These are phyloP conservation scores for Drosophila burlai DNA, from an alignment of 1,140 invertebrate species.

Conservation along the genomic window DNA sequence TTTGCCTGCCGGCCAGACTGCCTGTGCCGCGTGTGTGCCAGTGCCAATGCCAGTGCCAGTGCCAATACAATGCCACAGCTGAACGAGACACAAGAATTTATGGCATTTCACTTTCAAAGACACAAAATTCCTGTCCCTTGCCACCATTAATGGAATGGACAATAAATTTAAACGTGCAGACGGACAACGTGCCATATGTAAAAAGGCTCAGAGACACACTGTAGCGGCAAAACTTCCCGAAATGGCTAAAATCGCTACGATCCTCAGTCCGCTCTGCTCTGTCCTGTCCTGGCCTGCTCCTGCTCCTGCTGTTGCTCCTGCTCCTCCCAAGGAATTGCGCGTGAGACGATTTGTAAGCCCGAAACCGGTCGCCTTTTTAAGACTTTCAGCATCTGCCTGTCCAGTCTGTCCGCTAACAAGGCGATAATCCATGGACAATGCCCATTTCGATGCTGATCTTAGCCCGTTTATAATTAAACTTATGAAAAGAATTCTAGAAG, in stretches of 20 bases:
- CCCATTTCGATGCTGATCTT: constrained; percentile 42
- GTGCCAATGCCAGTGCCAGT: constrained; percentile 4
- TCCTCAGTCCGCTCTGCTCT: constrained; percentile 3
- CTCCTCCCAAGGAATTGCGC: constrained; percentile 48
- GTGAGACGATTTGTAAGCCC: constrained; percentile 78
- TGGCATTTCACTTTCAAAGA: constrained; percentile 83
- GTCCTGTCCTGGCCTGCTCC: background rate
- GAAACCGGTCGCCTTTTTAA: constrained; percentile 37
- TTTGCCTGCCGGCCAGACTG: constrained; percentile 51
- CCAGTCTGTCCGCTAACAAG: constrained; percentile 52
- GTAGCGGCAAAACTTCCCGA: constrained; percentile 64
- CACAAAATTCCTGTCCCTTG: constrained; percentile 80
- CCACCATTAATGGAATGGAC: constrained; percentile 82
- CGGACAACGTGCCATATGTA: constrained; percentile 80
- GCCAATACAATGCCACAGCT: constrained; percentile 74
- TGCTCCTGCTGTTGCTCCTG: constrained; percentile 5
- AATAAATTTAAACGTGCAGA: constrained; percentile 83
- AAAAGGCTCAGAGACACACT: constrained; percentile 60
- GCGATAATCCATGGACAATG: constrained; percentile 65
- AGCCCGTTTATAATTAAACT: constrained; percentile 36
- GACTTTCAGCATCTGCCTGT: constrained; percentile 35
- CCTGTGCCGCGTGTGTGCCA: constrained; percentile 27
- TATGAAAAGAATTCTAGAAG: background rate
- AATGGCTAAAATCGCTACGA: constrained; percentile 67
- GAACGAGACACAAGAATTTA: constrained; percentile 81